These are phyloP conservation scores for Colaptes auratus DNA, from an alignment of 2,113 vertebrate genomes.

Conservation along the genomic window DNA sequence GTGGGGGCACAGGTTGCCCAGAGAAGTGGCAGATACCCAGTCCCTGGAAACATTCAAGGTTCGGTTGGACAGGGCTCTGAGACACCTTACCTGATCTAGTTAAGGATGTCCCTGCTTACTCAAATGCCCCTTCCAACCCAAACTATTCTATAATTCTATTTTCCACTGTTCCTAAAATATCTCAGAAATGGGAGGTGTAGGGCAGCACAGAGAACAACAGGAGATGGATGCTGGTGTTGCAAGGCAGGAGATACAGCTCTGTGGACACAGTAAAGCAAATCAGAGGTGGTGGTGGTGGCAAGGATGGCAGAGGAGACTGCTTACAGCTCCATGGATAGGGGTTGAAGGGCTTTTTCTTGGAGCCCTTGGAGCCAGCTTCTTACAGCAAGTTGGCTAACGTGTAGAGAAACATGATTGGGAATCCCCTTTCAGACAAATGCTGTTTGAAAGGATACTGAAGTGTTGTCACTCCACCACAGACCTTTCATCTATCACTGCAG, in stretches of 20 bases:
- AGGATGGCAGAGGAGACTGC: not conserved
- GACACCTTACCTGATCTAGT: too few relatives aligned
- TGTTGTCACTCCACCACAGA: rapidly evolving
- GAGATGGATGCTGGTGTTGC: not conserved
- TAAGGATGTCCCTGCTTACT: too few relatives aligned
- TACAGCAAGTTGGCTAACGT: not conserved
- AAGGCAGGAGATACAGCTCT: rapidly evolving
- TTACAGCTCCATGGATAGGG: rapidly evolving
- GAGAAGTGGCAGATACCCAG: too few relatives aligned
- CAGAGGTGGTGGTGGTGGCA: not conserved
- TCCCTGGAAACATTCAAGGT: too few relatives aligned
- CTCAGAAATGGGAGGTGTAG: not conserved
- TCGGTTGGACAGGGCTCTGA: too few relatives aligned
- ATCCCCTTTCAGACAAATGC: not conserved
- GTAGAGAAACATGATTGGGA: not conserved
- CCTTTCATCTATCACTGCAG: not conserved
- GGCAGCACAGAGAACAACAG: not conserved
- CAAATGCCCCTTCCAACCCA: too few relatives aligned
- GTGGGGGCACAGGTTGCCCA: too few relatives aligned
- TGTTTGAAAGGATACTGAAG: not conserved
- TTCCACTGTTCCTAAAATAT: not conserved
- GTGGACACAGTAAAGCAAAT: not conserved
- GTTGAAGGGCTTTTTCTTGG: not conserved
- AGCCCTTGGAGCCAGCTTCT: not conserved
- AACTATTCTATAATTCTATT: not conserved